These are phyloP conservation scores for Ptiloglossa arizonensis DNA, from an alignment of 1,140 invertebrate species.

Conservation along the genomic window DNA sequence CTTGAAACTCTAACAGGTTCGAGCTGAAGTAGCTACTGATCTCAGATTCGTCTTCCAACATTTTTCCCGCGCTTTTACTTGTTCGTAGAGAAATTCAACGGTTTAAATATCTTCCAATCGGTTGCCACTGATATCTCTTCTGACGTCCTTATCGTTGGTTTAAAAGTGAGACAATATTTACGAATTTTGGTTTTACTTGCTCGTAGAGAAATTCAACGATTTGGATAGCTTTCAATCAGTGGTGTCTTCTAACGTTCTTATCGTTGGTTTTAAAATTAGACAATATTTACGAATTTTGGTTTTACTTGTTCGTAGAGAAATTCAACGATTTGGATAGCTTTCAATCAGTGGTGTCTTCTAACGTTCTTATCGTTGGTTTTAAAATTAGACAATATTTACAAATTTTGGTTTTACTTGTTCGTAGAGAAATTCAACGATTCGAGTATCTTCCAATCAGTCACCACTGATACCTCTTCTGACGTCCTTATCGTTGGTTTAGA, in stretches of 20 bases:
- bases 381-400: too few species aligned
- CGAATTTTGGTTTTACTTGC: too few species aligned
- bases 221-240: too few species aligned
- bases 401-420: too few species aligned
- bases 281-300: too few species aligned
- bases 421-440: neutral
- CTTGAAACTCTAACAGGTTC: slow-evolving; percentile 70
- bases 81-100: neutral
- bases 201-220: neutral
- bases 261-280: too few species aligned
- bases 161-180: too few species aligned
- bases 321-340: too few species aligned
- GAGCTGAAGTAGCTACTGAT: slow-evolving; percentile 73
- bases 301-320: neutral
- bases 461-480: neutral
- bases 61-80: neutral
- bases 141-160: neutral
- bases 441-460: too few species aligned
- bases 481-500: neutral
- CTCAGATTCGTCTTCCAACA: slow-evolving; percentile 61
- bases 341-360: too few species aligned
- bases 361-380: neutral
- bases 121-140: neutral
- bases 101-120: too few species aligned
- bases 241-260: neutral